Evolutionary conservation across 64 coral and sea anemone genomes (phyloP).

Genomic region (Montipora foliosa): DNA sequence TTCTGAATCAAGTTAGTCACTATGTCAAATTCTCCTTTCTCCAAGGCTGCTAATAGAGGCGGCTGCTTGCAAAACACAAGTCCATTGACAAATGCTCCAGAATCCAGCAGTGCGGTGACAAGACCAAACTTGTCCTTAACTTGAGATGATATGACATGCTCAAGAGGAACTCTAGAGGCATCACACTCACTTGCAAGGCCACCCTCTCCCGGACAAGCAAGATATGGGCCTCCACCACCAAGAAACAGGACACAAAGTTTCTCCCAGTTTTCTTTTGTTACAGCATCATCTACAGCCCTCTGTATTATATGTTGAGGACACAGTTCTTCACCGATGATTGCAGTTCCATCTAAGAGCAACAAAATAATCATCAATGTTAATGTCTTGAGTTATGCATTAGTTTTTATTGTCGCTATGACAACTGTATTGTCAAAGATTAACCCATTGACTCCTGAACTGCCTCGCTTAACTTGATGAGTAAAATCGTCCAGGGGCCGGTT

Average conservation of each 20-base stretch:
- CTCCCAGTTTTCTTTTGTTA: slow-evolving; percentile 45
- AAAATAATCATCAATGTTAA: background rate
- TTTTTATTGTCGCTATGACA: too few species aligned
- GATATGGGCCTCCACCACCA: slow-evolving; percentile 58
- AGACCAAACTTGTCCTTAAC: slow-evolving; percentile 25
- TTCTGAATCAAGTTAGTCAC: slow-evolving; percentile 45
- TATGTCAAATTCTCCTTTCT: slow-evolving; percentile 49
- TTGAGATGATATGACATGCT: slow-evolving; percentile 48
- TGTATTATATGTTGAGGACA: slow-evolving; percentile 25
- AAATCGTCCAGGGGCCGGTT: too few species aligned
- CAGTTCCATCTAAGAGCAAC: slow-evolving; percentile 40
- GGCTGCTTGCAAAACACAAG: slow-evolving; percentile 57
- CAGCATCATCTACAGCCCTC: slow-evolving; percentile 49
- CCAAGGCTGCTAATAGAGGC: slow-evolving; percentile 50
- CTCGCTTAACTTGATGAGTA: too few species aligned
- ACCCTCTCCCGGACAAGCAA: slow-evolving; percentile 30
- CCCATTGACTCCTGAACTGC: too few species aligned
- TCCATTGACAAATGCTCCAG: slow-evolving; percentile 66
- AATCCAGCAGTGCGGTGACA: slow-evolving; percentile 53
- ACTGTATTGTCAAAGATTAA: too few species aligned
- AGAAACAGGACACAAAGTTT: slow-evolving; percentile 35
- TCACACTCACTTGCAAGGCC: slow-evolving; percentile 59
- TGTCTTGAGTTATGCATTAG: too few species aligned
- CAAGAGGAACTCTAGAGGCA: slow-evolving; percentile 57
- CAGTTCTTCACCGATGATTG: slow-evolving; percentile 5